phyloP scores from a whole-genome alignment of 2,888 invertebrate species.

The Gastracanthus pulcherrimus region DNA sequence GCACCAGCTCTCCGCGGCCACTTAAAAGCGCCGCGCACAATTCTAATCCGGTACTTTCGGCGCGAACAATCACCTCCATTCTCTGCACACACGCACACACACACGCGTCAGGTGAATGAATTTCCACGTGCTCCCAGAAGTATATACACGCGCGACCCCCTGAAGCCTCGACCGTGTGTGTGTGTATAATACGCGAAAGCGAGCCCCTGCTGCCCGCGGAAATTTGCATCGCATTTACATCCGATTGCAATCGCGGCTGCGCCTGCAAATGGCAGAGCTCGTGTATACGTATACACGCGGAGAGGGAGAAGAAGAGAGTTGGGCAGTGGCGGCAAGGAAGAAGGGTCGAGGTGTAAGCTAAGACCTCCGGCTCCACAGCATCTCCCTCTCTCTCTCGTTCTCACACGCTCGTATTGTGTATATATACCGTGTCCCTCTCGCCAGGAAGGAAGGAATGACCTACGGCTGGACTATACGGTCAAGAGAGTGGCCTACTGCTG shows the following conservation, averaged over 20 bases:
- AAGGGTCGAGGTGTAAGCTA: background rate
- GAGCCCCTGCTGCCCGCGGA: slow-evolving; percentile 41
- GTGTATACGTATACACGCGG: no score
- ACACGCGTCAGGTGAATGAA: no score
- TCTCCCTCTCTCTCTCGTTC: background rate
- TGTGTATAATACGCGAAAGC: slow-evolving; percentile 1
- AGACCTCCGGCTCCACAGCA: background rate
- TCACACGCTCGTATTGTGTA: background rate
- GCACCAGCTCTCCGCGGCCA: no score
- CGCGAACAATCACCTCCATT: slow-evolving; percentile 10
- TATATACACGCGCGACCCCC: no score
- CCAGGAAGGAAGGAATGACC: slow-evolving; percentile 36
- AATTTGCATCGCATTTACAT: slow-evolving; percentile 74
- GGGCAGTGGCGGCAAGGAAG: background rate
- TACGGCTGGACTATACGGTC: no score
- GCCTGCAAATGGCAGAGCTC: background rate
- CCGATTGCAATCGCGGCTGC: slow-evolving; percentile 65
- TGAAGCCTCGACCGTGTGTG: background rate
- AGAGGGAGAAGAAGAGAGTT: background rate
- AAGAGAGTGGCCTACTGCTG: slow-evolving; percentile 17
- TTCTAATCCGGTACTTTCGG: background rate
- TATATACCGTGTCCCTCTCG: background rate
- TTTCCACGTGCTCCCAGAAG: no score
- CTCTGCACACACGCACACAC: no score
- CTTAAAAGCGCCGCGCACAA: no score